Evolutionary conservation across 2,797 vertebrate species (phyloP).

Genomic region (Cyclura pinguis): DNA sequence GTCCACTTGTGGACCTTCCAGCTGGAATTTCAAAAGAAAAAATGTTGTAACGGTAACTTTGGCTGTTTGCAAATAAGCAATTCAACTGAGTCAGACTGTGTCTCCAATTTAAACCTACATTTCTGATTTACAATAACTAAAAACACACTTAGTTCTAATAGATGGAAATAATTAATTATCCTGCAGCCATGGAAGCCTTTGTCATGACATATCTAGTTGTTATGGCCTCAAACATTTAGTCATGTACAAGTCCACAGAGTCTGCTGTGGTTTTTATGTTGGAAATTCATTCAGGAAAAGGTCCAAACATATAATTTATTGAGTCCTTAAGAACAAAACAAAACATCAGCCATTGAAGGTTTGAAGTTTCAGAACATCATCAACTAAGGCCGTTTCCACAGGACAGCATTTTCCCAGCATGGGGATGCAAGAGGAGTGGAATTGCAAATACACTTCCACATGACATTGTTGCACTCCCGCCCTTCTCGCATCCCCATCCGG

Average conservation of each 20-base stretch:
- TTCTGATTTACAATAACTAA: not conserved
- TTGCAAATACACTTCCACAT: too few relatives aligned
- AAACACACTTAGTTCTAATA: not conserved
- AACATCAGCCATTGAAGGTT: not conserved
- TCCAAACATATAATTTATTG: not conserved
- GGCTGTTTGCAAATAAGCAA: too few relatives aligned
- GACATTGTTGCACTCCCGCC: too few relatives aligned
- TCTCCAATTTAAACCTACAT: not conserved
- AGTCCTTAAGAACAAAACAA: not conserved
- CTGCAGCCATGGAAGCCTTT: not conserved
- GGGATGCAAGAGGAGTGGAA: too few relatives aligned
- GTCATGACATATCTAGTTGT: not conserved
- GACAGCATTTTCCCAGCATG: too few relatives aligned
- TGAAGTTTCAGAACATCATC: not conserved
- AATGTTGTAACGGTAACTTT: not conserved
- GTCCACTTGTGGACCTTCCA: constrained; percentile 93
- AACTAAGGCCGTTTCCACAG: too few relatives aligned
- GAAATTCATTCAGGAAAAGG: not conserved
- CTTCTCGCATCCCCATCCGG: too few relatives aligned
- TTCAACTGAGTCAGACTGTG: not conserved
- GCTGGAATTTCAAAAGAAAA: constrained; percentile 72
- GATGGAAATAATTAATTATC: not conserved
- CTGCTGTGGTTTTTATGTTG: not conserved
- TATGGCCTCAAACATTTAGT: not conserved
- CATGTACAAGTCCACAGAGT: not conserved